Base-by-base conservation (phyloP, 2,888 invertebrate species). In the Ceriagrion tenellum region DNA sequence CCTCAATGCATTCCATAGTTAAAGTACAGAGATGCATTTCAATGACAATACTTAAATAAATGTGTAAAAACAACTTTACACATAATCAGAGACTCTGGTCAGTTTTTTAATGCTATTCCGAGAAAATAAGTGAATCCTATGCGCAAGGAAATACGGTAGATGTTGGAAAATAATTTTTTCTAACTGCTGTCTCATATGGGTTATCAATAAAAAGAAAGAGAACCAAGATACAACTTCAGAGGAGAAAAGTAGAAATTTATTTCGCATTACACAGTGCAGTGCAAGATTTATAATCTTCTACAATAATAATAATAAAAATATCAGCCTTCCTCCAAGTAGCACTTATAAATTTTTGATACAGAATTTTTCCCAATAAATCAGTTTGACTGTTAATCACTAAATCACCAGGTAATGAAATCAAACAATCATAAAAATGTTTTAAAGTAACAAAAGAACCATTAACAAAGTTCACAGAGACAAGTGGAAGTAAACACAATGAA, bases 271-370 rank as follows among this genome's bases (percentile, higher is more conserved):
- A 93, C 69, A 95, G 95, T 95, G 95, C 95, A 95, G 95, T 95
- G 95, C 95, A 95, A 95, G 95, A 95, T 95, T 95, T 95, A 93
- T 93, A 95, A 91, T 91, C 91, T 95, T 93, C 89, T 89, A 95
- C 59, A 93, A 91, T 95, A 95, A 95, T 90, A 95, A 95, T 90
- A 95, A 91, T 91, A 93, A 95, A 90, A 91, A 95, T 91, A 95
- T 95, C 95, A 95, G 95, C 95, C 95, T 95, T 95, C 95, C 95
- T 95, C 93, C 95, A 95, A 95, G 91, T 90, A 95, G 95, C 95
- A 95, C 95, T 91, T 88, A 90, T 95, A 95, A 95, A 95, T 95
- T 93, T 93, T 93, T 69, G 93, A 93, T 93, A 93, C 93, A 93
- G 47, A 47, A 35, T 69, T 93, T 59, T 93, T 93, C 93, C 93